phyloP scores from a whole-genome alignment of 2,797 vertebrate genomes.

The Protonibea diacanthus region DNA sequence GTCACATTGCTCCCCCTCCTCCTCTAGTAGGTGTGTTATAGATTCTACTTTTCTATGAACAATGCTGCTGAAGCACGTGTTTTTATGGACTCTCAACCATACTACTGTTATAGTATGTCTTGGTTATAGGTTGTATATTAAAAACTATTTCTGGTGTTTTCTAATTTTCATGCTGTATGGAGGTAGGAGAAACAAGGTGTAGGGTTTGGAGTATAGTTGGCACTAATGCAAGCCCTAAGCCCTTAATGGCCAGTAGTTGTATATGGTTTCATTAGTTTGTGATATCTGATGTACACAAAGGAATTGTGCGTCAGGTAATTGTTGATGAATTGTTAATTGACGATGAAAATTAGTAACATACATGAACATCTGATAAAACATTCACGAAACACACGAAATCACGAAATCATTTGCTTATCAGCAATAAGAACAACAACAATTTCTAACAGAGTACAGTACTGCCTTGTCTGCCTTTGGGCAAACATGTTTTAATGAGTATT shows the following conservation, averaged over 20 bases:
- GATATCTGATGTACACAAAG: background rate
- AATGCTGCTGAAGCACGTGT: background rate
- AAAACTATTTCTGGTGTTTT: no score
- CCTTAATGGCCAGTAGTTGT: no score
- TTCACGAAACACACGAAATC: no score
- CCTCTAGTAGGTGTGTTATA: conserved; percentile 12
- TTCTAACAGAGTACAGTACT: background rate
- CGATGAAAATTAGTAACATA: background rate
- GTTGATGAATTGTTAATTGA: background rate
- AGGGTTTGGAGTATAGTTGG: background rate
- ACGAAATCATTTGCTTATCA: no score
- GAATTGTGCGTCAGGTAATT: background rate
- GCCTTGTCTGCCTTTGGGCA: background rate
- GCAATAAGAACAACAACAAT: background rate
- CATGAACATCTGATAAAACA: no score
- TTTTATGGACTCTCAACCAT: background rate
- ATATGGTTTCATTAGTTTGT: background rate
- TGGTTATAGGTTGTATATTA: no score
- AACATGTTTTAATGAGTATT: background rate
- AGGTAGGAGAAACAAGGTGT: background rate
- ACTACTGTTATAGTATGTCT: background rate
- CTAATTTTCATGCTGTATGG: background rate
- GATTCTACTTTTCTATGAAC: conserved; percentile 22
- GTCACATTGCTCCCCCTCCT: conserved; percentile 25
- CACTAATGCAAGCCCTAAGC: background rate